phyloP scores from a whole-genome alignment of 2,113 vertebrate genomes.

The Anarhynchus alexandrinus region DNA sequence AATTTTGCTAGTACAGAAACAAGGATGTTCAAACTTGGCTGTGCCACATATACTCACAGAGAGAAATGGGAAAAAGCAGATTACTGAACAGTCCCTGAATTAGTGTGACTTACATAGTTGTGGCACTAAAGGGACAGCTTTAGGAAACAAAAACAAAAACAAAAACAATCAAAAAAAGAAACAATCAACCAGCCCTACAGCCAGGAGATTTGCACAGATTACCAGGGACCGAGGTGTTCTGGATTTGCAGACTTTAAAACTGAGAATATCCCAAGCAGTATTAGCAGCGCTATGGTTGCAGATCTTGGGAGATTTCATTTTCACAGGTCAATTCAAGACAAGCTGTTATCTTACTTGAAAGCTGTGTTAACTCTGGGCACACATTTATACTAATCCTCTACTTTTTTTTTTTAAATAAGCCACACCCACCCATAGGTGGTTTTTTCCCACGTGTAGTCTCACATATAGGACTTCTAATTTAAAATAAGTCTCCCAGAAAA shows the following conservation, averaged over 20 bases:
- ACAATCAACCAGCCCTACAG: neutral
- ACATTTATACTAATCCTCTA: neutral
- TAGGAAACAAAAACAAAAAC: neutral
- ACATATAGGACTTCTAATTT: neutral
- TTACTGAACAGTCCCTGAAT: neutral
- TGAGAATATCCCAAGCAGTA: neutral
- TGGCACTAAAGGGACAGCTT: neutral
- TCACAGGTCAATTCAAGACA: neutral
- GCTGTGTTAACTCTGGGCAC: neutral
- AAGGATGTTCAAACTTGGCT: neutral
- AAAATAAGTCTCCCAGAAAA: neutral
- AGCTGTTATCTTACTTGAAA: neutral
- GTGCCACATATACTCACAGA: neutral
- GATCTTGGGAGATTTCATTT: neutral
- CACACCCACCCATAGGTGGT: neutral
- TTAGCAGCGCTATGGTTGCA: neutral
- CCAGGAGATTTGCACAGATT: neutral
- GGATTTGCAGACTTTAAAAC: neutral
- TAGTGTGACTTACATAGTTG: neutral
- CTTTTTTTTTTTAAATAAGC: neutral
- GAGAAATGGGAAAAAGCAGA: neutral
- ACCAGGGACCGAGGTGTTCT: neutral
- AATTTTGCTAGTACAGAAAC: neutral
- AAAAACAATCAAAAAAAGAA: neutral
- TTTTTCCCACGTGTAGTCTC: neutral